phyloP scores from a whole-genome alignment of 1,140 invertebrate species.

The Drosophila carrolli region DNA sequence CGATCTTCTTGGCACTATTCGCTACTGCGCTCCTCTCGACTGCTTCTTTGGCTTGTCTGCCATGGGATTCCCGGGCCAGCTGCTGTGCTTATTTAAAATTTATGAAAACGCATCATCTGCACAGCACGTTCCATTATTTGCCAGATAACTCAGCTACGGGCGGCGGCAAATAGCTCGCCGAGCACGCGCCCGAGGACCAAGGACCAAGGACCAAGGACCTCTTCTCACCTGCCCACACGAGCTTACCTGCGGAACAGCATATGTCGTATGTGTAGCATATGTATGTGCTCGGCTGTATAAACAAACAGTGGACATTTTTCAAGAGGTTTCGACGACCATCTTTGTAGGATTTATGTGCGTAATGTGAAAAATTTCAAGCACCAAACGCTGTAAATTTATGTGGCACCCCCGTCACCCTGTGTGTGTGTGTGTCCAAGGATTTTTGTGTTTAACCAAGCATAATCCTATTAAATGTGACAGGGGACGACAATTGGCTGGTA shows the following conservation, averaged over 20 bases:
- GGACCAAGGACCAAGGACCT: conserved; percentile 1
- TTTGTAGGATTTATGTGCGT: conserved; percentile 73
- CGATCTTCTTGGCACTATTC: conserved; percentile 1
- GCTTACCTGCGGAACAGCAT: conserved; percentile 9
- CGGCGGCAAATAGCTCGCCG: conserved; percentile 62
- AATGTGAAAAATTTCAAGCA: conserved; percentile 77
- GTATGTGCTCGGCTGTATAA: conserved; percentile 36
- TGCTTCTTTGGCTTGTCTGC: conserved; percentile 9
- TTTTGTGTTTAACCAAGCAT: conserved; percentile 80
- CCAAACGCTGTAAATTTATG: conserved; percentile 73
- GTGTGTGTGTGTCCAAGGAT: conserved; percentile 41
- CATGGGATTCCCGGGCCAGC: conserved; percentile 23
- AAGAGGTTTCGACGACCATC: conserved; percentile 65
- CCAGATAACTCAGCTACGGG: conserved; percentile 79
- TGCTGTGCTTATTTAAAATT: conserved; percentile 79
- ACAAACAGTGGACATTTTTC: conserved; percentile 79
- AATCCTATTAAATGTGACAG: conserved; percentile 79
- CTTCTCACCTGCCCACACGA: conserved; percentile 44
- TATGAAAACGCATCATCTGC: conserved; percentile 83
- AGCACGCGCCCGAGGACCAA: conserved; percentile 70
- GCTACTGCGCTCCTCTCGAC: neutral
- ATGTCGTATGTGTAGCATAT: conserved; percentile 9
- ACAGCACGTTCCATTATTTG: conserved; percentile 82
- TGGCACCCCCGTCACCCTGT: conserved; percentile 37
- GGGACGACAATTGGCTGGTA: conserved; percentile 75